phyloP scores from a whole-genome alignment of 2,888 invertebrate species.

The Linnaemya vulpina region DNA sequence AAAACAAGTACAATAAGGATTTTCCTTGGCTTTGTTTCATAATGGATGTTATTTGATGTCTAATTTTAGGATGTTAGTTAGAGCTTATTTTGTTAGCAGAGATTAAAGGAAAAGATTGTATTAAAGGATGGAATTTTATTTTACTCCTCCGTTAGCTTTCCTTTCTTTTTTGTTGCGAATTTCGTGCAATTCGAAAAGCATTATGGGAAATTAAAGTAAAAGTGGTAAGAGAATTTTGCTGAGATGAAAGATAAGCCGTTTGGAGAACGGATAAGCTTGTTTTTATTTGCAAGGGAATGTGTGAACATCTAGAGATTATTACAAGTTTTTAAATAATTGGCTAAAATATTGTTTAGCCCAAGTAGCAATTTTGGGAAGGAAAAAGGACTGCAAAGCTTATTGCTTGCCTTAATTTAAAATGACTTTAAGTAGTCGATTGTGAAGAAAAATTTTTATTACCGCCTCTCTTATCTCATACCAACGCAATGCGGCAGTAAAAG shows the following conservation, averaged over 20 bases:
- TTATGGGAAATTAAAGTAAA: conserved; percentile 33
- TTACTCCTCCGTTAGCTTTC: neutral
- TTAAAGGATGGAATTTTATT: conserved; percentile 36
- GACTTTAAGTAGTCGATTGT: neutral
- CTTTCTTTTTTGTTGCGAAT: conserved; percentile 14
- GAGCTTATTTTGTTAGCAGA: conserved; percentile 67
- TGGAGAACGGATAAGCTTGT: conserved; percentile 8
- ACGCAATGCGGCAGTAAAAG: no score
- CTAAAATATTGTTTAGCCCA: neutral
- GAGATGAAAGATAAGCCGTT: conserved; percentile 34
- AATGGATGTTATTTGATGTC: conserved; percentile 68
- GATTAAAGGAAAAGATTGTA: conserved; percentile 63
- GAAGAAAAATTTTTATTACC: no score
- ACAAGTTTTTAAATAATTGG: neutral
- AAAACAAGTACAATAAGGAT: conserved; percentile 40
- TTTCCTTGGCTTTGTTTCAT: conserved; percentile 66
- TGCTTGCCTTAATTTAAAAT: neutral
- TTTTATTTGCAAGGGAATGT: conserved; percentile 8
- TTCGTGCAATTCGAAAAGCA: conserved; percentile 11
- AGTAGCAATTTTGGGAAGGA: neutral
- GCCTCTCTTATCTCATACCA: no score
- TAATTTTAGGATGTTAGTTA: conserved; percentile 69
- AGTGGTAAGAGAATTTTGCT: conserved; percentile 26
- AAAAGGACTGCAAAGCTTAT: neutral
- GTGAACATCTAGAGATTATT: neutral